Base-by-base conservation (phyloP, 2,888 invertebrate species). In the Drosophila histrio region DNA sequence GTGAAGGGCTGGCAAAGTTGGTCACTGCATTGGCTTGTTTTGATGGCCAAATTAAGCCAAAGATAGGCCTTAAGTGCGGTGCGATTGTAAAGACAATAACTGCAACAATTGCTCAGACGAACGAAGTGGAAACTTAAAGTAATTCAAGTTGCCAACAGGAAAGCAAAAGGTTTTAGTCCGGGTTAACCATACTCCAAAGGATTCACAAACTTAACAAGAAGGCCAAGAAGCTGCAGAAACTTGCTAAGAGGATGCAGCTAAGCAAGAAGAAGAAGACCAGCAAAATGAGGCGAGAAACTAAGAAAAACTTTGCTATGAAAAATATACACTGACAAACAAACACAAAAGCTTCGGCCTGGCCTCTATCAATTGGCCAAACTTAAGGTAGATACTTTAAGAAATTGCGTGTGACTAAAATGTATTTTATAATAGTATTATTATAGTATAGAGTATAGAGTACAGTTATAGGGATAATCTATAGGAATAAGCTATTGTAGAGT, bases 1-100 rank as follows among this genome's bases (percentile, higher is more conserved):
- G 38, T 19, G 22, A 36, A 36, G 46, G 36, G 61, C 21, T 50
- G 49, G 34, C 28, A 7, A 28, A 61, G 30, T 53, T 44, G 21
- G 36, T 41, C 46, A 44, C 38, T 28, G 49, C 46, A 58, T 49
- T 56, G 72, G 54, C 19, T 49, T 57, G 39, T 24, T 66, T 82
- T 67, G 52, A 77, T 79, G 73, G 67, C 68, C 72, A 76, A 85
- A 82, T 76, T 78, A 84, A 72, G 79, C 69, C 50, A 41, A 36
- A 65, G 59, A 61, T 58, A 62, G 63, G 60, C 67, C 32, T 32
- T 46, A 60, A 57, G 59, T 32, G 32, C 17, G 41, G 7, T 13
- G 36, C 17, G 28, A 47, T 30, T 43, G 15, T 30, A 24, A 13
- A 21, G 5, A 7, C 22, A 15, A 34, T 47, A 28, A 50, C 13